A percentile compares a stretch with the other conserved stretches of the same genome.
Evolutionary conservation across 2,797 vertebrate species (phyloP).

Genomic region (Semotilus atromaculatus): DNA sequence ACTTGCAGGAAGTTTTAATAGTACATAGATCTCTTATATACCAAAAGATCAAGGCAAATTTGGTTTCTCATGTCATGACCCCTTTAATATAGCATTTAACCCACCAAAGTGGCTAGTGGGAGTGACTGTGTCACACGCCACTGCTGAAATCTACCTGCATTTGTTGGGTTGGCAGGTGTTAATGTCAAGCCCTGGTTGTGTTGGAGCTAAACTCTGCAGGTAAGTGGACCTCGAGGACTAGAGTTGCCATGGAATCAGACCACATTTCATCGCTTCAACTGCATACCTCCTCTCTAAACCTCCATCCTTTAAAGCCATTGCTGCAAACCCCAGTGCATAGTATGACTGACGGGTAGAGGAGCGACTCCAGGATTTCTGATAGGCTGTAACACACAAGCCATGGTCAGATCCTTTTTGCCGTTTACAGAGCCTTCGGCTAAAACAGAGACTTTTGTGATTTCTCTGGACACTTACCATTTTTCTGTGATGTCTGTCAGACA

Average conservation of each 20-base stretch:
- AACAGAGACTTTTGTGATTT: conserved; percentile 10
- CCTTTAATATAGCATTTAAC: too few relatives aligned
- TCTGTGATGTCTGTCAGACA: background rate
- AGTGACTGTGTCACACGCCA: too few relatives aligned
- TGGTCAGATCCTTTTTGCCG: background rate
- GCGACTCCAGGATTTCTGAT: background rate
- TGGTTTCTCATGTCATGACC: too few relatives aligned
- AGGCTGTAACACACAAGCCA: background rate
- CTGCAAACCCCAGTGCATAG: background rate
- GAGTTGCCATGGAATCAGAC: background rate
- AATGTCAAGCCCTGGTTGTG: too few relatives aligned
- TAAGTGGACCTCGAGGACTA: background rate
- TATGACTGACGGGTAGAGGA: background rate
- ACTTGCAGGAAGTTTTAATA: too few relatives aligned
- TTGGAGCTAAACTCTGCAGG: background rate
- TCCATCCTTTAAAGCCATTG: background rate
- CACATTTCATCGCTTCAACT: background rate
- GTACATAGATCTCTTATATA: too few relatives aligned
- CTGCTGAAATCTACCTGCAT: too few relatives aligned
- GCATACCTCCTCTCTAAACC: background rate
- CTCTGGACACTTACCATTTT: background rate
- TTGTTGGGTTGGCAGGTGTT: too few relatives aligned
- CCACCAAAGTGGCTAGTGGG: too few relatives aligned
- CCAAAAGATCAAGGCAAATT: too few relatives aligned
- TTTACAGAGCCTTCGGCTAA: conserved; percentile 23